Base-by-base conservation (phyloP, 2,888 invertebrate genomes). In the Drosophila monieri region DNA sequence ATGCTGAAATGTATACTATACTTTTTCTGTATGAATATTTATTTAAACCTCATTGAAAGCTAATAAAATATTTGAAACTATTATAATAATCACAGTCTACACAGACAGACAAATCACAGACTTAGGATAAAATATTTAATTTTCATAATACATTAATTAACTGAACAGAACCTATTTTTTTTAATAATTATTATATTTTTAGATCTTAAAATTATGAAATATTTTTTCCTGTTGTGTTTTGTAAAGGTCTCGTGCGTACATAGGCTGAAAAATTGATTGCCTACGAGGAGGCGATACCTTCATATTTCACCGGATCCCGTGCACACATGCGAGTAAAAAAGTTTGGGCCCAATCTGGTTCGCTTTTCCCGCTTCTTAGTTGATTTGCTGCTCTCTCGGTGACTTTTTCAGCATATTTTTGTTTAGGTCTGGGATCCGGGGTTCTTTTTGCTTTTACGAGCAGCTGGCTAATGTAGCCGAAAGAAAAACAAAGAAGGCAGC, bases 351-450 rank as follows among this genome's bases (percentile, higher is more conserved):
- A 52, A 43, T 62, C 52, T 65, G 57, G 53, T 59, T 48, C 37
- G 44, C 30, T 65, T 51, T 53, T 55, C 57, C 51, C 56, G 73
- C 73, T 68, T 78, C 55, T 61, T 75, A 78, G 62, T 79, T 85
- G 88, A 80, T 80, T 80, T 80, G 86, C 83, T 76, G 77, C 66
- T 88, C 55, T 54, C 52, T 77, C 64, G 53, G 58, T 35, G 15
- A 43, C 21, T 21, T 58, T 32, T 14, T 56, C 52, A 54, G 43
- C 25, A 27, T 27, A 75, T 56, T 39, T 51, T 37, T 27, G 27
- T 27, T 44, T n/a, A 2, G n/a, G 25, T 32, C 15, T 18, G 23
- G 21, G 18, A 6, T 14, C 10, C 21, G 39, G 18, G 18, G 39
- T 27, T 8, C 37, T 14, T 51, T 66, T 18, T 32, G 25, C 46